Evolutionary conservation across 1,140 invertebrate genomes (phyloP).

Genomic region (Ylistrum balloti): DNA sequence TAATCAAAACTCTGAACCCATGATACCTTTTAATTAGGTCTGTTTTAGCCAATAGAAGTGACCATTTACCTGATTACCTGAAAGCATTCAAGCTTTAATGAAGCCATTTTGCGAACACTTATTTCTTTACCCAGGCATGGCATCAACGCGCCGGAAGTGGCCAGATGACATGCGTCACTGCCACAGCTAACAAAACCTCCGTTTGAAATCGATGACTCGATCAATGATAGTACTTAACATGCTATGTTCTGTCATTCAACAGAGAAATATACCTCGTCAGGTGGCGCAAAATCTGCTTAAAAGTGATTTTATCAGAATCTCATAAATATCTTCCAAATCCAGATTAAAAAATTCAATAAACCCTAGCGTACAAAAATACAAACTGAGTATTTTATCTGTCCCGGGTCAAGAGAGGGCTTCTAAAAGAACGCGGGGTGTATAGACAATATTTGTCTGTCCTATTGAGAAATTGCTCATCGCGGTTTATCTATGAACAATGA

Average conservation of each 20-base stretch:
- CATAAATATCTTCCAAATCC: constrained; percentile 33
- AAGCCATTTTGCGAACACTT: constrained; percentile 27
- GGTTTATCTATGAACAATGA: background rate
- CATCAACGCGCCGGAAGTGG: background rate
- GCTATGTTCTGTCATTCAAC: constrained; percentile 18
- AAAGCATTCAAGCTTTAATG: constrained; percentile 3
- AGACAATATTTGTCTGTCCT: background rate
- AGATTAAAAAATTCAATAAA: constrained; percentile 25
- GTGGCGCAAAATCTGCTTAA: constrained; percentile 26
- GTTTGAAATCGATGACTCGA: constrained; percentile 33
- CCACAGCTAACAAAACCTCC: constrained; percentile 32
- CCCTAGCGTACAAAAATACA: background rate
- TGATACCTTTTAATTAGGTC: background rate
- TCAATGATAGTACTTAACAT: constrained; percentile 33
- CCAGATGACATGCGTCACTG: constrained; percentile 24
- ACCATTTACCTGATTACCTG: constrained; percentile 27
- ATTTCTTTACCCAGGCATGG: constrained; percentile 38
- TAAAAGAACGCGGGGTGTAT: background rate
- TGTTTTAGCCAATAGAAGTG: constrained; percentile 26
- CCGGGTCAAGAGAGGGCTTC: background rate
- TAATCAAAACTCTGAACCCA: constrained; percentile 33
- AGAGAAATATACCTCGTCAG: constrained; percentile 11
- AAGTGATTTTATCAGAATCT: constrained; percentile 40
- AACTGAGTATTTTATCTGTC: background rate
- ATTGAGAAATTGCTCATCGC: background rate